These are phyloP conservation scores for Carassius gibelio DNA, from an alignment of 2,113 vertebrate genomes.

Conservation along the genomic window DNA sequence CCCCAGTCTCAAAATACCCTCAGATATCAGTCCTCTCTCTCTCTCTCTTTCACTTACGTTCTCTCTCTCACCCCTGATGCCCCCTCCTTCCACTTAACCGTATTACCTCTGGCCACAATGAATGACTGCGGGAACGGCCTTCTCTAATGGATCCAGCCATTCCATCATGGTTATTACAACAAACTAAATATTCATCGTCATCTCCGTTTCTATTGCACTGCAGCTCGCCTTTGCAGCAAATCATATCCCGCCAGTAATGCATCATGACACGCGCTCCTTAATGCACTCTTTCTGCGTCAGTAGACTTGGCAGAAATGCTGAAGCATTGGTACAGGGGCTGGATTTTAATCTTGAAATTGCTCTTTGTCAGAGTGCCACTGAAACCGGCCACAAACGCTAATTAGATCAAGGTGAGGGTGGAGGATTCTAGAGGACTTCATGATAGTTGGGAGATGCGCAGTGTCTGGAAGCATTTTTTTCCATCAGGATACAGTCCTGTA, in stretches of 20 bases:
- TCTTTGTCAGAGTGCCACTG: conserved; percentile 78
- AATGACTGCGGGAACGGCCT: conserved; percentile 78
- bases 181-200: conserved; percentile 77
- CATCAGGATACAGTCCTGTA: neutral
- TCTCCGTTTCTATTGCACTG: conserved; percentile 68
- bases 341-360: conserved; percentile 83
- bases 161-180: conserved; percentile 85
- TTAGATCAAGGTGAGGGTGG: conserved; percentile 72
- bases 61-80: conserved; percentile 45
- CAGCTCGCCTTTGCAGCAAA: conserved; percentile 64
- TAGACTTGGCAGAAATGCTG: conserved; percentile 72
- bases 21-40: conserved; percentile 60
- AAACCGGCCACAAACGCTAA: conserved; percentile 75
- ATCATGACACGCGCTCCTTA: conserved; percentile 70
- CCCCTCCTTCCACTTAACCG: conserved; percentile 77
- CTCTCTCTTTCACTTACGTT: conserved; percentile 30
- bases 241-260: conserved; percentile 71
- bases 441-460: neutral
- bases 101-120: conserved; percentile 85
- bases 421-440: conserved; percentile 53
- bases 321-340: conserved; percentile 62
- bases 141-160: conserved; percentile 86
- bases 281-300: conserved; percentile 73
- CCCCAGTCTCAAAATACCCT: conserved; percentile 46
- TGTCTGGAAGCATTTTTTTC: neutral